These are phyloP conservation scores for Elachura formosa DNA, from an alignment of 2,113 vertebrate species.

Conservation along the genomic window DNA sequence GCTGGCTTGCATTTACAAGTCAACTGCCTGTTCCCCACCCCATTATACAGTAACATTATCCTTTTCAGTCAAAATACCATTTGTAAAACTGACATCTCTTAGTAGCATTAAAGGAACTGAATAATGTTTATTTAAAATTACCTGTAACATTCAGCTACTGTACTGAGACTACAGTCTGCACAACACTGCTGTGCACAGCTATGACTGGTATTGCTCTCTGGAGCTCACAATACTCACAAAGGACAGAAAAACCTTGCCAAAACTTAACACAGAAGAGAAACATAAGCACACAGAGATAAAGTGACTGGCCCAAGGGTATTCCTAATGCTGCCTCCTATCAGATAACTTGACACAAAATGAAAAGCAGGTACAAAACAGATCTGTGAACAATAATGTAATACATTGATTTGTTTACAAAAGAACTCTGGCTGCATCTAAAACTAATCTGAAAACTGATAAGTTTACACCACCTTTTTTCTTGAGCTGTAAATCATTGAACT, in stretches of 20 bases:
- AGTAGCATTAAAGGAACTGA: not conserved
- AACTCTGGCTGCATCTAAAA: not conserved
- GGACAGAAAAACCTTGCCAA: slow-evolving; percentile 5
- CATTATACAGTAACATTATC: not conserved
- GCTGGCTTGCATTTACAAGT: not conserved
- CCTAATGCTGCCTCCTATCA: not conserved
- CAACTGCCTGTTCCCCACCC: fast-evolving
- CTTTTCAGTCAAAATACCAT: not conserved
- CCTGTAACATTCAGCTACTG: not conserved
- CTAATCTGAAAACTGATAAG: not conserved
- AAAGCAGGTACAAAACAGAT: slow-evolving; percentile 25
- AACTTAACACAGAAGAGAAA: slow-evolving; percentile 30
- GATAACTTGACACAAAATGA: slow-evolving; percentile 27
- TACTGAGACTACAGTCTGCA: not conserved
- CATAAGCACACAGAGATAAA: slow-evolving; percentile 1
- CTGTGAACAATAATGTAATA: slow-evolving; percentile 33
- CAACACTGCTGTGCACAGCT: not conserved
- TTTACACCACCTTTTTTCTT: not conserved
- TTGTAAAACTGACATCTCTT: not conserved
- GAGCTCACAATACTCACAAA: not conserved
- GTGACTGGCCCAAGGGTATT: slow-evolving; percentile 19
- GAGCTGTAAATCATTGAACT: not conserved
- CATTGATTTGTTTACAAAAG: slow-evolving; percentile 23
- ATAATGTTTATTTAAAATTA: not conserved
- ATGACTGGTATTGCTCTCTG: not conserved